Percentiles rank a stretch among this genome's conserved stretches.
phyloP scores from a whole-genome alignment of 2,113 vertebrate genomes.

The Brachypteracias leptosomus region DNA sequence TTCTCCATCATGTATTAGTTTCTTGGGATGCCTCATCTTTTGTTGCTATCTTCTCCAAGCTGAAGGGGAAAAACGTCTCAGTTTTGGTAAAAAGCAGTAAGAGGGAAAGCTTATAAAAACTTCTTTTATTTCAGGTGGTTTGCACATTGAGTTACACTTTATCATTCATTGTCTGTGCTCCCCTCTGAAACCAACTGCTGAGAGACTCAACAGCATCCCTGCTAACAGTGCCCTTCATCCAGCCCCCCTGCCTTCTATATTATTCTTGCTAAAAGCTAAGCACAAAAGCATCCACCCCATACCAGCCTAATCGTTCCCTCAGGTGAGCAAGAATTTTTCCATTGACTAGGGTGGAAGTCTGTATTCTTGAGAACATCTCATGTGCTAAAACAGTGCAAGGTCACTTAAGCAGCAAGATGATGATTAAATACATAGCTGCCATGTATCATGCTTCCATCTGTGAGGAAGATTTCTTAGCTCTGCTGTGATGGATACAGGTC shows the following conservation, averaged over 20 bases:
- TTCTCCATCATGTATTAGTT: neutral
- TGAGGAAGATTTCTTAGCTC: too few species aligned
- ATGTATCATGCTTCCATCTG: rapidly evolving
- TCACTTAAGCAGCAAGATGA: neutral
- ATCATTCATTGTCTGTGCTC: neutral
- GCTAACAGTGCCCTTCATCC: neutral
- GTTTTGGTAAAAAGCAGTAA: neutral
- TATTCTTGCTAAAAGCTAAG: neutral
- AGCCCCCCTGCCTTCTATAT: neutral
- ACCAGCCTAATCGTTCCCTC: neutral
- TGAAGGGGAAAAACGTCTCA: neutral
- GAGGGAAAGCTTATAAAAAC: neutral
- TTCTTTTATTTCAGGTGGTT: neutral
- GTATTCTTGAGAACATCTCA: neutral
- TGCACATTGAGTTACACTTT: neutral
- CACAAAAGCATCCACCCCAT: neutral
- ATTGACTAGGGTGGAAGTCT: neutral
- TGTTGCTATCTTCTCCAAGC: neutral
- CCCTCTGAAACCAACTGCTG: neutral
- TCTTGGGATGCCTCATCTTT: neutral
- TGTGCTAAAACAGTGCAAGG: neutral
- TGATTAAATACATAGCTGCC: neutral
- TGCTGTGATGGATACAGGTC: too few species aligned
- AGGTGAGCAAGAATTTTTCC: neutral
- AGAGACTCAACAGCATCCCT: neutral